Evolutionary conservation across 1,140 invertebrate genomes (phyloP), one percentile per base, ranked within the genome.

Genomic region (Colletes latitarsis): DNA sequence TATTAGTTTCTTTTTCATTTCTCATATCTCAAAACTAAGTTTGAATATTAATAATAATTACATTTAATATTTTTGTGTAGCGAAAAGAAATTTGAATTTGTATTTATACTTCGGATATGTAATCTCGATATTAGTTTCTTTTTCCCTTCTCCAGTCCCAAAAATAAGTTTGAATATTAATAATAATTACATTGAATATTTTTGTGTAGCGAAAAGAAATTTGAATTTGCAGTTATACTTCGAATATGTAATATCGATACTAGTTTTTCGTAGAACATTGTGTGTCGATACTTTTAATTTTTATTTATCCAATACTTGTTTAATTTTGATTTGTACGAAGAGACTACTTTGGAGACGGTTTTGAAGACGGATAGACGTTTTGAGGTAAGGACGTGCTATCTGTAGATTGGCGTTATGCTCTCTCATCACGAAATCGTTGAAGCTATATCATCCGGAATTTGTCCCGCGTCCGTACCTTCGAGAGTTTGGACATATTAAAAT

Each of bases 401-500:
- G 49, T 46, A 6, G 17, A 76, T 76, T n/a, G 6, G n/a, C 15
- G 19, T 58, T 77, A 69, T 55, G 58, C 60, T 43, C 55, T 67
- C 67, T 60, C 43, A 30, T 78, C 19, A 10, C 68, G 49, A 72
- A 81, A 73, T 76, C 53, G 57, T 21, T n/a, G 41, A 19, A 49
- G 63, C 64, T 19, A 67, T 57, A 49, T 81, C 60, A 81, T 77
- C 17, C 71, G 21, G 70, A 71, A 82, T 84, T 84, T 74, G 78
- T 71, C 52, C 52, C 30, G 21, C 63, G 30, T 68, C 69, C 64
- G 52, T 15, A 17, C n/a, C 52, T 74, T 74, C 66, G 19, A 74
- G 52, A 58, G 46, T 62, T 79, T 58, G 69, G 66, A 66, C 46
- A 63, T 80, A 81, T 85, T 84, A 53, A 63, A 77, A 84, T 85